A percentile compares a stretch with the other conserved stretches of the same genome.
Evolutionary conservation across 2,113 vertebrate genomes (phyloP).

Genomic region (Tor tambroides): DNA sequence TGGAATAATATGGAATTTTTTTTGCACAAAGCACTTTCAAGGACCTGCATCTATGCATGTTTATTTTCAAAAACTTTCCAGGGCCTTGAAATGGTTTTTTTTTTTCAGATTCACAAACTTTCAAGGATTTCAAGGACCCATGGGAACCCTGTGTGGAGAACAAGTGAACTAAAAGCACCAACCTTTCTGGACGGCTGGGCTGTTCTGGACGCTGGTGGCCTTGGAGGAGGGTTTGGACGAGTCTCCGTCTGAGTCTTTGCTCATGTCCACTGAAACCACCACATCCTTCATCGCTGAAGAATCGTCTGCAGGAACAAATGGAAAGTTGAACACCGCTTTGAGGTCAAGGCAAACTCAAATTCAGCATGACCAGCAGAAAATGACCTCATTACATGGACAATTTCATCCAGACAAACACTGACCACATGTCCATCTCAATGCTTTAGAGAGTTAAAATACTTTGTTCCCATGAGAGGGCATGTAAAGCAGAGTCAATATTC

Average conservation of each 20-base stretch:
- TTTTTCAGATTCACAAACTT: too few relatives aligned
- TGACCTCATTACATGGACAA: slow-evolving; percentile 21
- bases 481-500: background rate
- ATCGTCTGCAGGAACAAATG: slow-evolving; percentile 76
- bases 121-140: too few relatives aligned
- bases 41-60: too few relatives aligned
- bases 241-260: slow-evolving; percentile 89
- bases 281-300: slow-evolving; percentile 90
- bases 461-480: background rate
- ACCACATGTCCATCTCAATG: background rate
- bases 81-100: too few relatives aligned
- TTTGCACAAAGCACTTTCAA: too few relatives aligned
- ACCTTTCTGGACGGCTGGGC: slow-evolving; percentile 86
- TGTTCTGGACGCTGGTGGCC: slow-evolving; percentile 84
- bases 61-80: too few relatives aligned
- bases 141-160: too few relatives aligned
- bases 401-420: slow-evolving; percentile 19
- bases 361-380: background rate
- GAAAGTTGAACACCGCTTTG: background rate
- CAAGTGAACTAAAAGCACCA: slow-evolving; percentile 19
- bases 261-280: slow-evolving; percentile 91
- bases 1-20: too few relatives aligned
- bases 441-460: background rate
- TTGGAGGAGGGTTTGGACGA: slow-evolving; percentile 83
- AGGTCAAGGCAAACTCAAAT: slow-evolving; percentile 10